A percentile compares a stretch with the other conserved stretches of the same genome.
These are phyloP conservation scores for Phymastichus coffea DNA, from an alignment of 1,140 invertebrate genomes.

Conservation along the genomic window DNA sequence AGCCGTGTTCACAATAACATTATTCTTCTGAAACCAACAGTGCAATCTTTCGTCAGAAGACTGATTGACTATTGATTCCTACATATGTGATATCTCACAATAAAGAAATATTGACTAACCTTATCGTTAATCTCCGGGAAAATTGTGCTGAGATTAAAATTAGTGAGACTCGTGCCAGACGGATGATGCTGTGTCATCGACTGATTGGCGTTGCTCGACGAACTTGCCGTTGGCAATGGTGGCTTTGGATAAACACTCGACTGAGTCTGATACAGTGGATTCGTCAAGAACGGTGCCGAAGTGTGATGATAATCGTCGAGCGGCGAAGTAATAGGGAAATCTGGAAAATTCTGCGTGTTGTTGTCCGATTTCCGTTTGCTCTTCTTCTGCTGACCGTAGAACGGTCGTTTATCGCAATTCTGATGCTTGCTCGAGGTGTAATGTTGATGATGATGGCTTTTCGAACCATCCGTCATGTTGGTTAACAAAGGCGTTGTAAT, in stretches of 20 bases:
- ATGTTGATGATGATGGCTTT: constrained; percentile 43
- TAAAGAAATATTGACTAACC: constrained; percentile 45
- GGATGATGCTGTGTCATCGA: constrained; percentile 46
- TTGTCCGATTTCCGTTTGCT: constrained; percentile 46
- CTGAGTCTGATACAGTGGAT: constrained; percentile 52
- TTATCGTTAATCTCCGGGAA: constrained; percentile 68
- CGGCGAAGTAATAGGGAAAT: constrained; percentile 46
- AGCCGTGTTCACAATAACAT: neutral
- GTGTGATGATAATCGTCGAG: constrained; percentile 53
- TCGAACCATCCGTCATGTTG: constrained; percentile 30
- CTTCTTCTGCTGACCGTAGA: constrained; percentile 43
- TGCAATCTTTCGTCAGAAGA: no score
- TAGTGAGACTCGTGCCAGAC: constrained; percentile 62
- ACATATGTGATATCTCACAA: no score
- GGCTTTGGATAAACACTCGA: constrained; percentile 45
- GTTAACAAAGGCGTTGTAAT: constrained; percentile 34
- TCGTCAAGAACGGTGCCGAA: constrained; percentile 41
- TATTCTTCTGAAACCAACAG: neutral
- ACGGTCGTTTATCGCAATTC: constrained; percentile 38
- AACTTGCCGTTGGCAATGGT: constrained; percentile 30
- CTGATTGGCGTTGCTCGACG: neutral
- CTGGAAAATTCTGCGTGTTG: constrained; percentile 45
- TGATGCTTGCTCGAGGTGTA: constrained; percentile 35
- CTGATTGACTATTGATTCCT: no score
- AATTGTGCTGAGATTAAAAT: constrained; percentile 69